A percentile compares a stretch with the other conserved stretches of the same genome.
Evolutionary conservation across 2,888 invertebrate genomes (phyloP).

Genomic region (Caenorhabditis afra): DNA sequence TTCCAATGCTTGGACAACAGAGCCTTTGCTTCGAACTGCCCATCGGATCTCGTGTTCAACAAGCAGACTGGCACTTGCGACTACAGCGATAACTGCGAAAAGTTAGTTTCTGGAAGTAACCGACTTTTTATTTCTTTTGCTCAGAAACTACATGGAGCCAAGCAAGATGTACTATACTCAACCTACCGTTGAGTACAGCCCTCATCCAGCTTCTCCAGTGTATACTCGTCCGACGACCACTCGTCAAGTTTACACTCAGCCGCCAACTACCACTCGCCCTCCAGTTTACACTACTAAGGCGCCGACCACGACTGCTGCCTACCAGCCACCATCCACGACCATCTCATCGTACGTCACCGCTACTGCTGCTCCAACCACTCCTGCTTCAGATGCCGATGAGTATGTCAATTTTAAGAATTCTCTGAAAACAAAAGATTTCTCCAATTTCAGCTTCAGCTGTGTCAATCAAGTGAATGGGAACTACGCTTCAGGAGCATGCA

Average conservation of each 20-base stretch:
- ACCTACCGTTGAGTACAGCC: slow-evolving; percentile 2
- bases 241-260: slow-evolving; percentile 21
- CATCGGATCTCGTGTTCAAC: slow-evolving; percentile 58
- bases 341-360: slow-evolving; percentile 15
- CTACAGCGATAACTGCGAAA: slow-evolving; percentile 49
- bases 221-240: not conserved
- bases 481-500: slow-evolving; percentile 55
- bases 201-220: slow-evolving; percentile 5
- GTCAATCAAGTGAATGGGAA: slow-evolving; percentile 47
- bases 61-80: slow-evolving; percentile 50
- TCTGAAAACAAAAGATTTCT: not conserved
- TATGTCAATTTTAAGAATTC: not conserved
- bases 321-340: slow-evolving; percentile 29
- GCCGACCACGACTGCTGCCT: slow-evolving; percentile 13
- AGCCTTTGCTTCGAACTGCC: slow-evolving; percentile 43
- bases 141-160: slow-evolving; percentile 45
- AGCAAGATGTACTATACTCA: slow-evolving; percentile 7
- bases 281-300: slow-evolving; percentile 1
- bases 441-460: slow-evolving; percentile 54
- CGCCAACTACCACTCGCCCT: slow-evolving; percentile 17
- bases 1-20: slow-evolving; percentile 36
- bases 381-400: slow-evolving; percentile 16
- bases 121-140: not conserved
- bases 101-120: slow-evolving; percentile 22
- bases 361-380: slow-evolving; percentile 17